A percentile compares a stretch with the other conserved stretches of the same genome.
phyloP scores from a whole-genome alignment of 1,140 invertebrate genomes.

The Yoshiicerus persimilis region DNA sequence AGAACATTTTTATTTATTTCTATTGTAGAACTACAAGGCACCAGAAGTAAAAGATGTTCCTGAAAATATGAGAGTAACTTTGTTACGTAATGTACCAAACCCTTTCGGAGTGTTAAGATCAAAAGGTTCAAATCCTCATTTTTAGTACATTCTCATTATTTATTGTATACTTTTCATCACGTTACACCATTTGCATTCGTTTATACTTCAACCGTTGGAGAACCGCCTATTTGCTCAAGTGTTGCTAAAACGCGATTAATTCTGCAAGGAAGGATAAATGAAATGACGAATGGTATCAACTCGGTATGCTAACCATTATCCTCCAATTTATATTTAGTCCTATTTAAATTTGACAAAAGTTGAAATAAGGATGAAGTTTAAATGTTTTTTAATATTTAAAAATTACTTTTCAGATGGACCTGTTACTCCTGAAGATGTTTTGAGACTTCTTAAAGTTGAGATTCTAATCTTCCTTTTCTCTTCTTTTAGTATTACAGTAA shows the following conservation, averaged over 20 bases:
- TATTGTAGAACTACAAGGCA: conserved; percentile 72
- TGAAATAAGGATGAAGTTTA: background rate
- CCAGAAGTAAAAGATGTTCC: conserved; percentile 82
- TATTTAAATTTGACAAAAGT: too few species aligned
- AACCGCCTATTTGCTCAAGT: background rate
- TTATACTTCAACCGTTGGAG: background rate
- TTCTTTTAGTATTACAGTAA: too few species aligned
- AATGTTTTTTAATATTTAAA: background rate
- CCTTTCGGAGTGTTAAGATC: background rate
- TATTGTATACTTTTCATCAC: too few species aligned
- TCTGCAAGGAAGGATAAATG: conserved; percentile 63
- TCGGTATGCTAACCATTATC: background rate
- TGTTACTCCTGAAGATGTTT: conserved; percentile 28
- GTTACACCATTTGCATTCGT: background rate
- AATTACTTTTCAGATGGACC: conserved; percentile 23
- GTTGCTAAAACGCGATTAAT: conserved; percentile 63
- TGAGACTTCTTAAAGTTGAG: background rate
- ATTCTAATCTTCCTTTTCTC: background rate
- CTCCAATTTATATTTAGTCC: too few species aligned
- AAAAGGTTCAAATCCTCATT: too few species aligned
- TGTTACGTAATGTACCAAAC: conserved; percentile 65
- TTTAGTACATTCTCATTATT: too few species aligned
- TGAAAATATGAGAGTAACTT: conserved; percentile 75
- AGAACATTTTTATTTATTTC: background rate
- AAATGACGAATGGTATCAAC: conserved; percentile 47